Evolutionary conservation across 1,140 invertebrate species (phyloP).

Genomic region (Argopecten irradians): DNA sequence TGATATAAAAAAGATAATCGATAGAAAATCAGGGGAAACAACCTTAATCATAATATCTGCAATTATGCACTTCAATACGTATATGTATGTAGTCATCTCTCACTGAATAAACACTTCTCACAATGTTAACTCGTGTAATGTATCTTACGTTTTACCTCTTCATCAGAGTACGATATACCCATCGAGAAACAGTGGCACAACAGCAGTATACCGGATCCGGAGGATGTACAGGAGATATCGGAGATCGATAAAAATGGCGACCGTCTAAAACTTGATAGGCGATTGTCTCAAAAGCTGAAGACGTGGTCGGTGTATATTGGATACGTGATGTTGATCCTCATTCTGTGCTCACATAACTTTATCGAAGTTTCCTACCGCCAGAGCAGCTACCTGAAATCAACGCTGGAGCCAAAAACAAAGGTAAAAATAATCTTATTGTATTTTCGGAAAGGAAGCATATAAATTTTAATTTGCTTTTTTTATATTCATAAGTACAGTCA

Average conservation of each 20-base stretch:
- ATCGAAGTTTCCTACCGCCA: neutral
- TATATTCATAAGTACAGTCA: too few relatives aligned
- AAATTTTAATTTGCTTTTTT: too few relatives aligned
- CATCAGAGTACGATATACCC: neutral
- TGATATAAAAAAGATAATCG: too few relatives aligned
- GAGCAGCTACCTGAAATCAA: neutral
- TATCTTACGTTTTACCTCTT: too few relatives aligned
- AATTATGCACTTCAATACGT: too few relatives aligned
- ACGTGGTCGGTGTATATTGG: neutral
- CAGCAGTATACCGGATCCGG: neutral
- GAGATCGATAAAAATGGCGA: conserved; percentile 1
- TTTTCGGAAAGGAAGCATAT: neutral
- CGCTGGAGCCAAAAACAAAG: neutral
- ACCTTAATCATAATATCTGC: too few relatives aligned
- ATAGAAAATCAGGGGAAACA: too few relatives aligned
- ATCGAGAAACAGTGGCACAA: neutral
- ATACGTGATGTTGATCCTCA: neutral
- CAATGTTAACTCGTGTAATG: too few relatives aligned
- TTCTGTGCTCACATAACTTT: neutral
- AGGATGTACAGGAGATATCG: neutral
- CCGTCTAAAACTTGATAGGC: neutral
- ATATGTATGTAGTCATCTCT: too few relatives aligned
- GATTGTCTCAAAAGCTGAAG: neutral
- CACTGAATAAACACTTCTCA: too few relatives aligned
- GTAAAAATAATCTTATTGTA: neutral